phyloP scores from a whole-genome alignment of 2,888 invertebrate genomes.

The Dolichomitus sp. region DNA sequence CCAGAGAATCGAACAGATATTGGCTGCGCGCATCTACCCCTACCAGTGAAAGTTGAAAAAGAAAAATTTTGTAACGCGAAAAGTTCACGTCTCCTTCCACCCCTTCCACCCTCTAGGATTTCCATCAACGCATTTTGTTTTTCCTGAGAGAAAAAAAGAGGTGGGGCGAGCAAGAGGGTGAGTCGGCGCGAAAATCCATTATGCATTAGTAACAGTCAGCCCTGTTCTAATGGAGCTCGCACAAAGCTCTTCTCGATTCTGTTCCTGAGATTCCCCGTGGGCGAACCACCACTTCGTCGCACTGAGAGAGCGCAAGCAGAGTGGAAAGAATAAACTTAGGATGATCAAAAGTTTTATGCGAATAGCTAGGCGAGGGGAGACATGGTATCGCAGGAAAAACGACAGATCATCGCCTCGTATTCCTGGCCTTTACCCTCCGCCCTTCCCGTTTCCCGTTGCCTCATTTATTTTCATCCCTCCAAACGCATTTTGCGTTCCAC shows the following conservation, averaged over 20 bases:
- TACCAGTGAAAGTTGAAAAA: constrained; percentile 28
- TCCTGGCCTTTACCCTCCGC: background rate
- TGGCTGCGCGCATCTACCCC: constrained; percentile 26
- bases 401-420: constrained; percentile 26
- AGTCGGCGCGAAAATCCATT: constrained; percentile 69
- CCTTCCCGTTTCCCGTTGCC: background rate
- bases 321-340: constrained; percentile 49
- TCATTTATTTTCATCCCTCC: constrained; percentile 30
- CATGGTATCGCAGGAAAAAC: constrained; percentile 25
- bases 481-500: background rate
- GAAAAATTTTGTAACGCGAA: constrained; percentile 59
- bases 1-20: constrained; percentile 41
- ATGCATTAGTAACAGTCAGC: constrained; percentile 68
- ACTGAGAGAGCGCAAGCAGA: constrained; percentile 40
- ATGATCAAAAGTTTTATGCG: constrained; percentile 55
- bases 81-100: constrained; percentile 43
- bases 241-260: constrained; percentile 47
- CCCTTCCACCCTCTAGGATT: constrained; percentile 34
- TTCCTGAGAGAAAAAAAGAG: constrained; percentile 19
- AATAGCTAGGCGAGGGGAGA: constrained; percentile 44
- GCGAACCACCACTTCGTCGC: constrained; percentile 27
- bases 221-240: constrained; percentile 67
- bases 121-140: constrained; percentile 64
- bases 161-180: background rate
- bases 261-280: constrained; percentile 40